Base-by-base conservation (phyloP, 92 coral and sea anemone species). In the Epizoanthus rinbou region DNA sequence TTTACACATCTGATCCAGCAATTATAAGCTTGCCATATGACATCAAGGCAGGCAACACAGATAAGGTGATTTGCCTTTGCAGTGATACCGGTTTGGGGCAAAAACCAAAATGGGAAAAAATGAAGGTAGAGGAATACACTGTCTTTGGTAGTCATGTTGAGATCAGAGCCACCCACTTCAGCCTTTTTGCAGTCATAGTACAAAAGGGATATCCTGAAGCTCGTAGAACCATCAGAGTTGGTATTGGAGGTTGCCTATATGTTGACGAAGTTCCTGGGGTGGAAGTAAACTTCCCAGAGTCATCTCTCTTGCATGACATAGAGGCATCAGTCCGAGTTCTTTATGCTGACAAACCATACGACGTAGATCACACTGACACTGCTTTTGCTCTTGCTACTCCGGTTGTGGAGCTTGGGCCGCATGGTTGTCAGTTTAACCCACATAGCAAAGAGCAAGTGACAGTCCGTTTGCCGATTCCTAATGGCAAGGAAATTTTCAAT, bases 261-360 rank as follows among this genome's bases (percentile, higher is more conserved):
- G 84, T 96, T 14, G 93, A 89, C 3, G 94, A 94, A 72, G 98
- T 96, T 43, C 98, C 98, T 4, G 98, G 99, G 22, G 96, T 94
- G 9, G 95, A 93, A 69, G 86, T 96, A 31, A 86, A 87, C 45
- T 93, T 96, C 66, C 99, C 99, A n/a, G 98, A 87, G 80, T 87
- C 98, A 15, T 91, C 98, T 1, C 69, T 96, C 43, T 75, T 94
- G 47, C 81, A 96, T 75, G 99, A 96, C 82, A 93, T 96, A 21
- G 91, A 90, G 76, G 99, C 99, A 0, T 91, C 97, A 41, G 84
- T 96, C 53, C 91, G 88, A 78, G 99, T 96, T 53, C 86, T 96
- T 72, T 96, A 93, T 86, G 95, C 96, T 31, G 98, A 92, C 85
- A 94, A 89, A 52, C 98, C 99, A 24, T 96, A 91, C 75, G 98